Evolutionary conservation across 92 coral and sea anemone species (phyloP), one percentile per base, ranked within the genome.

Genomic region (Heliopora coerulea): DNA sequence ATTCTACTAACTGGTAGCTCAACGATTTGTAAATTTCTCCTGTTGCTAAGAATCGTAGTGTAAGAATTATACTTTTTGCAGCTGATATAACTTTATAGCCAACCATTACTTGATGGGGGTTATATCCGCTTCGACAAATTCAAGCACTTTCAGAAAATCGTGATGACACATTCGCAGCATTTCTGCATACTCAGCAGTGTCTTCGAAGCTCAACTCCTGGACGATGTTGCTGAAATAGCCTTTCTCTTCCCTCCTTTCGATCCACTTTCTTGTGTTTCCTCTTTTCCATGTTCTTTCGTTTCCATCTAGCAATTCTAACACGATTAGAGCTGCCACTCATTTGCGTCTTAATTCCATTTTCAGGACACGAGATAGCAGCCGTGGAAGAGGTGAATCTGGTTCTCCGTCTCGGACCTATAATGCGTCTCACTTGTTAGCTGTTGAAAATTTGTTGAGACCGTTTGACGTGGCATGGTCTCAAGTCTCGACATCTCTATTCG

Each of bases 101-200:
- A 56, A 79, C 80, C 44, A 39, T 17, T 0, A 67, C 50, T 61
- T 85, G 74, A 67, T 58, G 8, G 65, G 78, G 13, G 85, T 49
- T 13, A 85, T 81, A n/a, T 5, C 13, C 3, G 74, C 79, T 61
- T 86, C 86, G 20, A 86, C 74, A 12, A 10, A 9, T 11, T 24
- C 13, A 11, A 83, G 79, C 2, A 86, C 54, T 8, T 13, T 23
- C 21, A 17, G 3, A 64, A 83, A 83, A 56, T 86, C 75, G 12
- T 57, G 81, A 57, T 78, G 41, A 33, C 63, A 40, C 84, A 78
- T 82, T n/a, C 81, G 29, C 84, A 82, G 78, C 84, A 82, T 82
- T 10, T 78, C 86, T 28, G 49, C 65, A 56, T 83, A 83, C 12
- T 68, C 87, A 23, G 61, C 61, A 14, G 87, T 83, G 67, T 86